phyloP scores from a whole-genome alignment of 2,888 invertebrate species.

The Chymomyza procnemis region DNA sequence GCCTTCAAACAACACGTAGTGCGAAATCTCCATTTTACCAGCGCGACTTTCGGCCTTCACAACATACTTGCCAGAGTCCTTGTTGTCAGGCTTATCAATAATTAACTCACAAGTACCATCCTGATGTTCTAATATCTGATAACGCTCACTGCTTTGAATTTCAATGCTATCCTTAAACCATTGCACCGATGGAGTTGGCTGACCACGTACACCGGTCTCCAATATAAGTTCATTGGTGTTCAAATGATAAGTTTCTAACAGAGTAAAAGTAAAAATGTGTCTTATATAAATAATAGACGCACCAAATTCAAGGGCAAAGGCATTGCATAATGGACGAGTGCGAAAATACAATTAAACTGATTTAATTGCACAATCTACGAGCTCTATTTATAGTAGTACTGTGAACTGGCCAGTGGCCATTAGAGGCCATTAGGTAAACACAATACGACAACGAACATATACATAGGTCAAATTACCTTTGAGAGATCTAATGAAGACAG shows the following conservation, averaged over 20 bases:
- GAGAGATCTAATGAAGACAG: slow-evolving; percentile 86
- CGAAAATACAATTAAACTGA: neutral
- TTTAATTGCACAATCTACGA: slow-evolving; percentile 47
- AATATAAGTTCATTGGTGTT: slow-evolving; percentile 86
- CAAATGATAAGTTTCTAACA: slow-evolving; percentile 85
- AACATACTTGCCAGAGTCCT: slow-evolving; percentile 87
- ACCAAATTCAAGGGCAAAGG: slow-evolving; percentile 8
- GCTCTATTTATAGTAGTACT: slow-evolving; percentile 48
- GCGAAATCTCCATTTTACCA: slow-evolving; percentile 86
- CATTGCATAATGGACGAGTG: slow-evolving; percentile 45
- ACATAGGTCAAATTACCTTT: slow-evolving; percentile 81
- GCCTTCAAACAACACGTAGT: slow-evolving; percentile 85
- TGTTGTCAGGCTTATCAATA: slow-evolving; percentile 83
- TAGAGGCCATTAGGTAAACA: neutral
- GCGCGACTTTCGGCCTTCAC: slow-evolving; percentile 87
- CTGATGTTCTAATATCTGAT: slow-evolving; percentile 83
- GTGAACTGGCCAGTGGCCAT: neutral
- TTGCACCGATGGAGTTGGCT: slow-evolving; percentile 85
- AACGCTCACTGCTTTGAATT: slow-evolving; percentile 81
- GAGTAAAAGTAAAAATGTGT: neutral
- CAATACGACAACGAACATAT: neutral
- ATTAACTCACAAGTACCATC: slow-evolving; percentile 87
- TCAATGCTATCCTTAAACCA: slow-evolving; percentile 88
- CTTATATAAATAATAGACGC: neutral
- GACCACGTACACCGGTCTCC: slow-evolving; percentile 88